phyloP scores from a whole-genome alignment of 2,113 vertebrate species.

The Morone chrysops region DNA sequence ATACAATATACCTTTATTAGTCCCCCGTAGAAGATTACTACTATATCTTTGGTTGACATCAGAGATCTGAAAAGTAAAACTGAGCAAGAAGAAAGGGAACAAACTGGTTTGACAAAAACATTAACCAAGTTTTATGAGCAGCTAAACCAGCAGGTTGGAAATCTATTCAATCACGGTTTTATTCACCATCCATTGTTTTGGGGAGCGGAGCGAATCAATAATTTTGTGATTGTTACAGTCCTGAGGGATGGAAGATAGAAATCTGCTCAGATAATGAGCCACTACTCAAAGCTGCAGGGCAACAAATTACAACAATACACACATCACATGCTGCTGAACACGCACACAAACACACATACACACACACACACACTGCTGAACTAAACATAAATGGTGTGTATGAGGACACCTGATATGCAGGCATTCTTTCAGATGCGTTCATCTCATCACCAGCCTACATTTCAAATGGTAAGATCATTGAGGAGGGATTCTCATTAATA shows the following conservation, averaged over 20 bases:
- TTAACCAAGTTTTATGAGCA: slow-evolving; percentile 33
- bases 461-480: not conserved
- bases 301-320: slow-evolving; percentile 55
- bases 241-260: slow-evolving; percentile 63
- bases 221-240: slow-evolving; percentile 69
- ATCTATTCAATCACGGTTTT: slow-evolving; percentile 66
- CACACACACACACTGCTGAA: not conserved
- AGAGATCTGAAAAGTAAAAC: not conserved
- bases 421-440: slow-evolving; percentile 1
- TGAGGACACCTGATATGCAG: slow-evolving; percentile 22
- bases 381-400: not conserved
- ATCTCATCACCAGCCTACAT: slow-evolving; percentile 37
- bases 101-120: slow-evolving; percentile 27
- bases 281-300: slow-evolving; percentile 60
- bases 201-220: slow-evolving; percentile 69
- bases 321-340: slow-evolving; percentile 11
- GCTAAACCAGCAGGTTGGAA: slow-evolving; percentile 28
- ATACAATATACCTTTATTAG: no score
- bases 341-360: not conserved
- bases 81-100: slow-evolving; percentile 12
- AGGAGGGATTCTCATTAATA: not conserved
- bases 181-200: slow-evolving; percentile 66
- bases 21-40: no score
- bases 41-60: not conserved
- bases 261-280: slow-evolving; percentile 74